These are phyloP conservation scores for Acromyrmex heyeri DNA, from an alignment of 1,140 invertebrate genomes.

Conservation along the genomic window DNA sequence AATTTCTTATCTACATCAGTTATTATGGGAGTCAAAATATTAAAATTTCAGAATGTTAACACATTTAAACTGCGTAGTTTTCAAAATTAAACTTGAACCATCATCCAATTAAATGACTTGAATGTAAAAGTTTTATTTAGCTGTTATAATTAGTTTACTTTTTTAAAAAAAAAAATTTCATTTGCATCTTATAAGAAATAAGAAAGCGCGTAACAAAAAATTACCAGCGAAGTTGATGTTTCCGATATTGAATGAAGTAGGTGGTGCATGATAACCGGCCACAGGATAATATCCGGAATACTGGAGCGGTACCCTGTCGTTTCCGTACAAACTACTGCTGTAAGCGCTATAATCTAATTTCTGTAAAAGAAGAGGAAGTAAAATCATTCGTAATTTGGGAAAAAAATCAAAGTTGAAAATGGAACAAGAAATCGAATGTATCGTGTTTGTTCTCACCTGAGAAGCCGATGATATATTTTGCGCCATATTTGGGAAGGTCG, in stretches of 20 bases:
- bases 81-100: not conserved
- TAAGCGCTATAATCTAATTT: slow-evolving; percentile 85
- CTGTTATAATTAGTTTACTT: not conserved
- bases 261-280: slow-evolving; percentile 84
- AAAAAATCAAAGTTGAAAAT: not conserved
- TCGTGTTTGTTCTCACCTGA: slow-evolving; percentile 85
- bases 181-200: not conserved
- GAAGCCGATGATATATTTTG: slow-evolving; percentile 89
- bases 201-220: not conserved
- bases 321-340: slow-evolving; percentile 83
- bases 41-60: not conserved
- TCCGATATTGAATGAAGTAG: slow-evolving; percentile 85
- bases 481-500: slow-evolving; percentile 86
- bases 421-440: not conserved
- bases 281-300: slow-evolving; percentile 85
- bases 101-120: not conserved
- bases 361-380: slow-evolving; percentile 69
- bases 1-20: not conserved
- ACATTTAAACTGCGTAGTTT: not conserved
- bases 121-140: not conserved
- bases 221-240: slow-evolving; percentile 85
- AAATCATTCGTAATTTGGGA: not conserved
- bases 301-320: slow-evolving; percentile 85
- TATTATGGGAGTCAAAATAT: not conserved
- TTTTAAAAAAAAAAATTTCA: not conserved